Percentiles rank a stretch among this genome's conserved stretches.
Evolutionary conservation across 1,140 invertebrate species (phyloP).

Genomic region (Megathymus violae): DNA sequence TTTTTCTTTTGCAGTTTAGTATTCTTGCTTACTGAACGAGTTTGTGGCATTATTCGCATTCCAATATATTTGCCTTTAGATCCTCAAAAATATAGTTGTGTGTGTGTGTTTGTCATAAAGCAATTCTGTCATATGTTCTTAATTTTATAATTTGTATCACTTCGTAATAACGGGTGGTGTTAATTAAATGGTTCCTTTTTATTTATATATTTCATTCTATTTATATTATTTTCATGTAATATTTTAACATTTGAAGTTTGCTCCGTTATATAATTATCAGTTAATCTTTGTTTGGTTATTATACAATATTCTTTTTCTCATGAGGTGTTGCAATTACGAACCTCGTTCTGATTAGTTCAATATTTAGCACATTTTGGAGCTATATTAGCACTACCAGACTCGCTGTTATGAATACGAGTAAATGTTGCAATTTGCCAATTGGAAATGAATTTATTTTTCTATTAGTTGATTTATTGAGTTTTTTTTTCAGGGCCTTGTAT

Average conservation of each 20-base stretch:
- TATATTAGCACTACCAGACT: conserved; percentile 50
- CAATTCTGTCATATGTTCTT: not conserved
- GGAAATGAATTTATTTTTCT: conserved; percentile 10
- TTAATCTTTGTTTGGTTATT: conserved; percentile 15
- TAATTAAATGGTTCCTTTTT: conserved; percentile 9
- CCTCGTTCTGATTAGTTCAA: conserved; percentile 66
- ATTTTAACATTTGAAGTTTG: conserved; percentile 13
- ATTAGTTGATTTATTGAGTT: not conserved
- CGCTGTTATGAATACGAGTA: conserved; percentile 54
- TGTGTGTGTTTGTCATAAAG: not conserved
- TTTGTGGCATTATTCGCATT: not conserved
- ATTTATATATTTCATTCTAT: too few species aligned
- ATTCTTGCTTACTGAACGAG: not conserved
- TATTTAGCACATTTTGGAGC: conserved; percentile 61
- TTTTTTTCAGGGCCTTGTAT: too few species aligned
- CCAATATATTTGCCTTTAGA: not conserved
- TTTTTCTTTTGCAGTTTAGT: conserved; percentile 28
- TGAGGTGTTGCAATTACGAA: conserved; percentile 60
- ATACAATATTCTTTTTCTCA: conserved; percentile 49
- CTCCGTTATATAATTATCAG: conserved; percentile 2
- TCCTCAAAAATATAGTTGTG: not conserved
- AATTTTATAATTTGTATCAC: not conserved
- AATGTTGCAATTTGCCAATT: conserved; percentile 19
- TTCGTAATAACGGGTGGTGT: not conserved
- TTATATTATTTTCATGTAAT: conserved; percentile 3